A percentile compares a stretch with the other conserved stretches of the same genome.
Evolutionary conservation across 2,888 invertebrate species (phyloP).

Genomic region (Coleophora flavipennella): DNA sequence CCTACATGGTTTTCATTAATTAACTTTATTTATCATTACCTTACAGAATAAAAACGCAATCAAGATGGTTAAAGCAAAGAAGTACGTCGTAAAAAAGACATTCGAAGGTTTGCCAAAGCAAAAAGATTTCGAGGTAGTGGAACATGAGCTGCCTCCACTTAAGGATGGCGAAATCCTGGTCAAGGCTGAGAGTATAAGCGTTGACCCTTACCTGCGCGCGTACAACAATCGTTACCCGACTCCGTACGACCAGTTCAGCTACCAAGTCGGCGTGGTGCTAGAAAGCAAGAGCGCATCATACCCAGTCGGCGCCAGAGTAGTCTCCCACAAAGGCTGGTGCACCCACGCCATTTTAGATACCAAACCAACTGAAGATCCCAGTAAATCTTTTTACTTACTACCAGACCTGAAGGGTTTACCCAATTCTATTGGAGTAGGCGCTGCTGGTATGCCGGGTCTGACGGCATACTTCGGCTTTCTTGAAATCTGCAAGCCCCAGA

Average conservation of each 20-base stretch:
- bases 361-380: conserved; percentile 26
- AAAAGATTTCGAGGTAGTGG: conserved; percentile 71
- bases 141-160: conserved; percentile 72
- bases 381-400: conserved; percentile 41
- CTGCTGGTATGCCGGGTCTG: conserved; percentile 78
- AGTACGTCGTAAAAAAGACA: conserved; percentile 66
- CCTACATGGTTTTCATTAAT: no score
- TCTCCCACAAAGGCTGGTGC: conserved; percentile 78
- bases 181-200: conserved; percentile 35
- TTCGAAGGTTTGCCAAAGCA: conserved; percentile 73
- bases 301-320: conserved; percentile 73
- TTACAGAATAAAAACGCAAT: neutral
- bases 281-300: conserved; percentile 73
- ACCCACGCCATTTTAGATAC: conserved; percentile 48
- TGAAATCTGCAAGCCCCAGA: conserved; percentile 73
- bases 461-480: conserved; percentile 77
- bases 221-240: conserved; percentile 16
- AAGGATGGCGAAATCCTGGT: conserved; percentile 65
- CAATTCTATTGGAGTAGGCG: conserved; percentile 71
- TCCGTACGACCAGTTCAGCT: conserved; percentile 25
- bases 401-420: conserved; percentile 67
- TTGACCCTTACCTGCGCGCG: conserved; percentile 36
- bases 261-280: conserved; percentile 52
- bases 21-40: no score
- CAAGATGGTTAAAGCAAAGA: conserved; percentile 52